Evolutionary conservation across 1,140 invertebrate species (phyloP), one percentile per base, ranked within the genome.

Genomic region (Vanessa tameamea): DNA sequence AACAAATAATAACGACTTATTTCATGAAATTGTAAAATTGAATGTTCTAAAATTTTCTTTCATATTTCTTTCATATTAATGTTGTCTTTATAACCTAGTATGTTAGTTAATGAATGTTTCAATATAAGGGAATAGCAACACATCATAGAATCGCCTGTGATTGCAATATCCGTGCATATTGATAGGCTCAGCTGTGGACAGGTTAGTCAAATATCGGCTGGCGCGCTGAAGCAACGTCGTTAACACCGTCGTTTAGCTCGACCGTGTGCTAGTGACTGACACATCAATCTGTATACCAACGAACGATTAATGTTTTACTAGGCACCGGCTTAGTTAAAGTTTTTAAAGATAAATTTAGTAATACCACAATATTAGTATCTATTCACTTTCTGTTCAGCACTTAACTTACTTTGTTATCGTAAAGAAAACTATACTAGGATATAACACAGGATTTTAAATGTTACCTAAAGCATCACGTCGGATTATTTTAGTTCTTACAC

Each of bases 91-190:
- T 43, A 43, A 7, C n/a, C 3, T 16, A 7, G 15, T 53, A 20
- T 15, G n/a, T 53, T 20, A n/a, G n/a, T 53, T 53, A 53, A 15
- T 53, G 15, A 50, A 50, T n/a, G 48, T 14, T 50, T 50, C 15
- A 53, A 9, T 53, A 16, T n/a, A 11, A 53, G n/a, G 51, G 51
- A 53, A 53, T 16, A 66, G 64, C 47, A 26, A 53, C 13, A 26
- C 7, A n/a, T 47, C 23, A n/a, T 26, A 55, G 50, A 57, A 43
- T 23, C 26, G 51, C 14, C 50, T 53, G 26, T 55, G 51, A 68
- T 68, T 68, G 65, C 65, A 68, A 68, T 68, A 51, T 68, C 31
- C 61, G 61, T 43, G 61, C 43, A 68, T 68, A 68, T 68, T 55
- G 65, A 68, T 68, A 31, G 51, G n/a, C 63, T 23, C n/a, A 51